Conservation (phyloP, 92 coral and sea anemone genomes). For the Phymanthus crucifer region DNA sequence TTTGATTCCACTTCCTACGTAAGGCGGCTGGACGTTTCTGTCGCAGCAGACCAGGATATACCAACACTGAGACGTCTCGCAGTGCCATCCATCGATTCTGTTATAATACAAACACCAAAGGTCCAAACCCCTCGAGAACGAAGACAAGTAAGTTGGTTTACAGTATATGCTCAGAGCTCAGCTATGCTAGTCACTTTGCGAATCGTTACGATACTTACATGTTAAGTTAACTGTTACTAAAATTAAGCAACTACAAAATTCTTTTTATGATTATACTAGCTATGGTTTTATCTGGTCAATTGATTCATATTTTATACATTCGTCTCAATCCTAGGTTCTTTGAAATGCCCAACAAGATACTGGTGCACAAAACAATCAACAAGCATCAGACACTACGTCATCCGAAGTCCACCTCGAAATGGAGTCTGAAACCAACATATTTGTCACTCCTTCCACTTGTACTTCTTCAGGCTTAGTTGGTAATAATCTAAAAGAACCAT, state of each 20-base stretch:
- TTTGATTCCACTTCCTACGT: constrained; percentile 7
- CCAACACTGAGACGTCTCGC: too few relatives aligned
- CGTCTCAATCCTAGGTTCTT: not conserved
- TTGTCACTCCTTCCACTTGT: not conserved
- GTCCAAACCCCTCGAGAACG: too few relatives aligned
- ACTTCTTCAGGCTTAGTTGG: not conserved
- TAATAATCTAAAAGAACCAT: not conserved
- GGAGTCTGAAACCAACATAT: not conserved
- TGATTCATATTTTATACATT: not conserved
- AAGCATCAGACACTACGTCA: not conserved
- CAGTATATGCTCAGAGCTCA: not conserved
- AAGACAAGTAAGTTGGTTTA: not conserved
- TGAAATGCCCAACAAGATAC: not conserved
- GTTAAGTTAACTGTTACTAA: not conserved
- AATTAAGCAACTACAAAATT: not conserved
- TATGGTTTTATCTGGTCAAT: not conserved
- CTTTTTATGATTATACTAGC: not conserved
- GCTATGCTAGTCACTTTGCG: not conserved
- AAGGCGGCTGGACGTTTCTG: too few relatives aligned
- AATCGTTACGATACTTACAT: not conserved
- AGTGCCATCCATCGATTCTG: too few relatives aligned
- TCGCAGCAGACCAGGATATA: not conserved
- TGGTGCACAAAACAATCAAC: not conserved
- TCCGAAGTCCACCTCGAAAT: not conserved
- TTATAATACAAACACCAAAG: too few relatives aligned